Evolutionary conservation across 1,140 invertebrate genomes (phyloP), one percentile per base, ranked within the genome.

Genomic region (Caenorhabditis elegans): DNA sequence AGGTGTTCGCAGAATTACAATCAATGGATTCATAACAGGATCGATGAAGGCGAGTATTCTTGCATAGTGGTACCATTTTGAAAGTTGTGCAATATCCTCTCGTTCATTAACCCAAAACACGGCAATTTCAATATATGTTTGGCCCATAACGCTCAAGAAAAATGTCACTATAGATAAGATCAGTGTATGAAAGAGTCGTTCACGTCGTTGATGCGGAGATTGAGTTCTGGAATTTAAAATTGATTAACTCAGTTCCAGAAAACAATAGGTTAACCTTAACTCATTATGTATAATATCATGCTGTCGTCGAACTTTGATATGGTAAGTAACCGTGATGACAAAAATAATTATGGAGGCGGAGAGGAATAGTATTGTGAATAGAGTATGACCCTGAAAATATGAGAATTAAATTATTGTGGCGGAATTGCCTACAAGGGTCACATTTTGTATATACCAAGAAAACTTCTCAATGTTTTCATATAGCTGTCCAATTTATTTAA

Each of bases 21-120:
- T 75, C 2, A 89, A 19, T 5, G 88, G 88, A 83, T 89, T 89
- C 13, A 89, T 79, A 17, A 89, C 78, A 6, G 88, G 88, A 60
- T 89, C 88, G n/a, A 86, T 82, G 75, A 89, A 89, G 10, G 87
- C 82, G 11, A 84, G 82, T 26, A 89, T 86, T 26, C 88, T 43
- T 6, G 82, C 83, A 1, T 87, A 28, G 47, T 87, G 87, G 43
- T 84, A 84, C 55, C 80, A 82, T 46, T 76, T 80, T 0, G 86
- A 87, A 15, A 87, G 34, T 17, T 78, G 34, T 4, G 86, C 86
- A 31, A 88, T 78, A 26, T 86, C 88, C 13, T 78, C 80, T 17
- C 86, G 60, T 34, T 89, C 89, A 48, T 89, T 81, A 0, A 88
- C 89, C 84, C 87, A 89, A 78, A 89, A 87, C 10, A 89, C 88